A percentile compares a stretch with the other conserved stretches of the same genome.
Conservation (phyloP, 2,888 invertebrate species). For the Zaprionus obscuricornis region DNA sequence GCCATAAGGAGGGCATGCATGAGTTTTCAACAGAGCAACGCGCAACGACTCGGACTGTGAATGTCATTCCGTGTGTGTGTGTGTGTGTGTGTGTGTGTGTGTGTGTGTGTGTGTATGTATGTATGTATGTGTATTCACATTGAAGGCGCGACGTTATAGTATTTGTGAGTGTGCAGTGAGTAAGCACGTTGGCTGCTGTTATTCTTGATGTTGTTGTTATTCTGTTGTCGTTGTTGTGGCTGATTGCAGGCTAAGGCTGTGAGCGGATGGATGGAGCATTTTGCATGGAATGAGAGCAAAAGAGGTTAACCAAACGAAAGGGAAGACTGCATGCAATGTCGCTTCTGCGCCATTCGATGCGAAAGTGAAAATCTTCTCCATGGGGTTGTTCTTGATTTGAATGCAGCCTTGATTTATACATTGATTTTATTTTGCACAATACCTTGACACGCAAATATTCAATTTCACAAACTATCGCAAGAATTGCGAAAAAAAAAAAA, state of each 20-base stretch:
- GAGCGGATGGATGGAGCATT: constrained; percentile 25
- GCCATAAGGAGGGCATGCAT: constrained; percentile 69
- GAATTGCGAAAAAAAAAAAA: background rate
- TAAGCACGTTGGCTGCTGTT: constrained; percentile 45
- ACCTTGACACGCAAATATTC: constrained; percentile 54
- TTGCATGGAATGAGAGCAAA: no score
- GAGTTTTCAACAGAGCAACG: constrained; percentile 63
- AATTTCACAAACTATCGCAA: constrained; percentile 45
- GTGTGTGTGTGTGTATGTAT: background rate
- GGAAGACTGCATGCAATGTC: constrained; percentile 42
- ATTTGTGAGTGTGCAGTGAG: constrained; percentile 62
- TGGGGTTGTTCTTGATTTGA: constrained; percentile 30
- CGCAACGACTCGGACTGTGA: constrained; percentile 55
- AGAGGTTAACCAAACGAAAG: constrained; percentile 65
- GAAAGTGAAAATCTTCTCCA: constrained; percentile 51
- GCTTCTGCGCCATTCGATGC: constrained; percentile 33
- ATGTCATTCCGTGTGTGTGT: constrained; percentile 11
- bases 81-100: constrained; percentile 14
- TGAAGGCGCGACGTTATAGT: no score
- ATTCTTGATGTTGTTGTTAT: constrained; percentile 10
- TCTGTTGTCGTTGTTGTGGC: constrained; percentile 14
- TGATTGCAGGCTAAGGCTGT: constrained; percentile 39
- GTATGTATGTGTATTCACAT: constrained; percentile 4
- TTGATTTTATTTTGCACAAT: constrained; percentile 26
- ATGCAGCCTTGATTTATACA: constrained; percentile 43